Conservation (phyloP, 2,113 vertebrate species). For the Sphaerodactylus townsendi region DNA sequence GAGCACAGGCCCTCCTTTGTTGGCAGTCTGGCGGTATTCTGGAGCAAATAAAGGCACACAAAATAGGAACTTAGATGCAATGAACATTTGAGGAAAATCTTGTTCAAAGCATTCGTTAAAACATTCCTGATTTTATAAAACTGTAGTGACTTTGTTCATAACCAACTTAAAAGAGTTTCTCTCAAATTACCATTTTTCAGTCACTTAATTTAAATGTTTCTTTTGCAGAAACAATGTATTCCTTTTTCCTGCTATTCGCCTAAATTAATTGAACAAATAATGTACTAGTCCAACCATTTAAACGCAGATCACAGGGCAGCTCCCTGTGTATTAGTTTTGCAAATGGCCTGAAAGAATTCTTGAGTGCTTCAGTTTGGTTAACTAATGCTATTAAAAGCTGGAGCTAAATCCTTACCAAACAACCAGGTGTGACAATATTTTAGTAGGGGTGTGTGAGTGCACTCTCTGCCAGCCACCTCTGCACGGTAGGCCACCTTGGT, state of each 20-base stretch:
- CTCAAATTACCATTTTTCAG: conserved; percentile 56
- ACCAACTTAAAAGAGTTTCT: conserved; percentile 52
- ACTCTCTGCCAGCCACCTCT: too few species aligned
- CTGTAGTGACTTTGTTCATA: conserved; percentile 68
- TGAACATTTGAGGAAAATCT: conserved; percentile 86
- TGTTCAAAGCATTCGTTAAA: conserved; percentile 82
- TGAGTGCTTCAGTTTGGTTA: neutral
- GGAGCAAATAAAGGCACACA: conserved; percentile 90
- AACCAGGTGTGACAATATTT: neutral
- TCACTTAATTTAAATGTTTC: conserved; percentile 63
- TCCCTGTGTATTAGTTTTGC: neutral
- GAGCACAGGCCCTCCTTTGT: conserved; percentile 95
- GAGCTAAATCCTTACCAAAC: neutral
- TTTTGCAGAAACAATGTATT: conserved; percentile 48
- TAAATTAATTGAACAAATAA: conserved; percentile 59
- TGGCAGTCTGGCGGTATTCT: conserved; percentile 83
- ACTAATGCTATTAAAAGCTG: neutral
- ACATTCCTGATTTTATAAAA: conserved; percentile 60
- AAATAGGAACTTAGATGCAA: conserved; percentile 87
- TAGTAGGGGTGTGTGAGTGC: neutral
- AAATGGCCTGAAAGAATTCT: neutral
- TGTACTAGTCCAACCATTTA: conserved; percentile 2
- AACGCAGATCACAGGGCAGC: neutral
- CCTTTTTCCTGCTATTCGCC: conserved; percentile 56
- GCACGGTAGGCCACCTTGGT: too few species aligned